Conservation (phyloP, 2,113 vertebrate genomes). For the Poeciliopsis turrubarensis region DNA sequence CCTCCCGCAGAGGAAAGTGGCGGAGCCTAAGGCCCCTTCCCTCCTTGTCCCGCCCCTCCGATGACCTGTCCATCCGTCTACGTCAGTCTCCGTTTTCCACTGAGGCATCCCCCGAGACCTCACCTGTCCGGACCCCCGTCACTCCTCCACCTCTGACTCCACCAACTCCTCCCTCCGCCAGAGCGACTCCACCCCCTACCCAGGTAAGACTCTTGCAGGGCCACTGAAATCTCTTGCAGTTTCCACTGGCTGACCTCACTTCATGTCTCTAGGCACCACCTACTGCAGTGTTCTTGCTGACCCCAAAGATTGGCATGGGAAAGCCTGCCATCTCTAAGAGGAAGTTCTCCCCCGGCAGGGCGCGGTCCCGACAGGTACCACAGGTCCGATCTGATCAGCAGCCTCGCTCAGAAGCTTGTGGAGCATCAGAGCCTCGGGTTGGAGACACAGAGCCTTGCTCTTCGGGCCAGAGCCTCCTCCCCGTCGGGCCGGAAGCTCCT, state of each 20-base stretch:
- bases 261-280: constrained; percentile 69
- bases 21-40: constrained; percentile 59
- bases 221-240: background rate
- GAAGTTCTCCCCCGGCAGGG: constrained; percentile 95
- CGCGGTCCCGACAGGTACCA: constrained; percentile 90
- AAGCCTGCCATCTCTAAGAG: constrained; percentile 98
- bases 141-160: constrained; percentile 63
- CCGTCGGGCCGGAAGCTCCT: too few species aligned
- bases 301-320: constrained; percentile 97
- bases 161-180: constrained; percentile 29
- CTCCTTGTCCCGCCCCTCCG: constrained; percentile 67
- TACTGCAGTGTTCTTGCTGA: constrained; percentile 85
- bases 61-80: constrained; percentile 78
- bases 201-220: constrained; percentile 38
- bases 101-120: constrained; percentile 82
- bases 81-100: constrained; percentile 82
- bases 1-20: constrained; percentile 68
- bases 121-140: constrained; percentile 55
- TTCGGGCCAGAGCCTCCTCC: too few species aligned
- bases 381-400: background rate
- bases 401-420: background rate
- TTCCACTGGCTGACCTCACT: background rate
- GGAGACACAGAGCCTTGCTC: too few species aligned
- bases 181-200: constrained; percentile 48
- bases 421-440: too few species aligned